phyloP scores from a whole-genome alignment of 2,888 invertebrate genomes.

The Malacosoma neustria region DNA sequence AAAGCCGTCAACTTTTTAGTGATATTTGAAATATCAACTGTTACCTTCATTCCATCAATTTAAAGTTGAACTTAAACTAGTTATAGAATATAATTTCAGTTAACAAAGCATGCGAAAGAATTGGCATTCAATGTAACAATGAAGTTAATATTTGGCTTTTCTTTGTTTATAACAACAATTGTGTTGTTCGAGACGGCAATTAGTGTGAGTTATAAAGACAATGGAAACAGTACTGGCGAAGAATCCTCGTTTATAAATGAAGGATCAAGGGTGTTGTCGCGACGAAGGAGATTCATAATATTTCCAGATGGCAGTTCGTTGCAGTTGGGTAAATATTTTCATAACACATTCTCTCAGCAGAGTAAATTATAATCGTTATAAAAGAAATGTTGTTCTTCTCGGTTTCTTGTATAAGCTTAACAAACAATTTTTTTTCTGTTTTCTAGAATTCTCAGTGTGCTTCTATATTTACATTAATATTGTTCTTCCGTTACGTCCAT shows the following conservation, averaged over 20 bases:
- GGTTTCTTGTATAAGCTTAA: too few relatives aligned
- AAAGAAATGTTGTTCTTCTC: too few relatives aligned
- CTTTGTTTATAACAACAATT: conserved; percentile 17
- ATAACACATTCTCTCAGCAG: conserved; percentile 10
- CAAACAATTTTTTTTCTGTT: too few relatives aligned
- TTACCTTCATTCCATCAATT: too few relatives aligned
- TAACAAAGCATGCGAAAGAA: too few relatives aligned
- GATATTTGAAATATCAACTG: conserved; percentile 10
- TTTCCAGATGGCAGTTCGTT: conserved; percentile 77
- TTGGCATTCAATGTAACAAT: too few relatives aligned
- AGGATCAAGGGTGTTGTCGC: conserved; percentile 49
- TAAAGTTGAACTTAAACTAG: too few relatives aligned
- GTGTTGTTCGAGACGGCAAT: conserved; percentile 24
- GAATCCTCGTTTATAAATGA: conserved; percentile 28
- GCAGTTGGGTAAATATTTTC: conserved; percentile 61
- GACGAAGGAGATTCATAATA: conserved; percentile 73
- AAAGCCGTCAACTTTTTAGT: conserved; percentile 29
- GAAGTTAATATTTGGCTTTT: not conserved
- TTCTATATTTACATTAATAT: too few relatives aligned
- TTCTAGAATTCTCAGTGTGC: too few relatives aligned
- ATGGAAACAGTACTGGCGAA: conserved; percentile 26
- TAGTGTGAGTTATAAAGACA: conserved; percentile 26
- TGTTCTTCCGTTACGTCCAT: too few relatives aligned
- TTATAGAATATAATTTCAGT: too few relatives aligned
- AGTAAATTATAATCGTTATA: too few relatives aligned